Evolutionary conservation across 2,797 vertebrate genomes (phyloP).

Genomic region (Neomorphus geoffroyi): DNA sequence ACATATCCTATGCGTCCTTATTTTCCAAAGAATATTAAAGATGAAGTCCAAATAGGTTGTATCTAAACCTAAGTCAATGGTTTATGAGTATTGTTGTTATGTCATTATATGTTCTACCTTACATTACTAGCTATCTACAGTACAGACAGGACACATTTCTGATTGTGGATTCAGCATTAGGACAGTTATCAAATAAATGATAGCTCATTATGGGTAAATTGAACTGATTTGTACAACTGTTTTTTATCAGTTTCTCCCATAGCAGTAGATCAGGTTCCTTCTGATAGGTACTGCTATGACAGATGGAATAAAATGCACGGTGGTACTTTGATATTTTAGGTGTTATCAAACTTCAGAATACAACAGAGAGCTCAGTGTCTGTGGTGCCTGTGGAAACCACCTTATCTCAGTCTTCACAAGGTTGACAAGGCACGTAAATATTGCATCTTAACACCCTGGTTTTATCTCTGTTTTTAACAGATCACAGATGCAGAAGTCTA

Average conservation of each 20-base stretch:
- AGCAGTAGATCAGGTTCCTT: not conserved
- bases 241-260: not conserved
- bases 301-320: slow-evolving; percentile 48
- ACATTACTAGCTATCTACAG: not conserved
- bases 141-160: not conserved
- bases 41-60: not conserved
- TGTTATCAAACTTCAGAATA: slow-evolving; percentile 53
- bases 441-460: not conserved
- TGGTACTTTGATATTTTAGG: slow-evolving; percentile 47
- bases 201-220: not conserved
- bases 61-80: not conserved
- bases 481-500: slow-evolving; percentile 56
- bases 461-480: slow-evolving; percentile 57
- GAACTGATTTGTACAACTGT: not conserved
- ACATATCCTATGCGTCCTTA: not conserved
- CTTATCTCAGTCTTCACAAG: slow-evolving; percentile 61
- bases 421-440: slow-evolving; percentile 53
- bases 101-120: not conserved
- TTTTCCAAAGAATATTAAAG: not conserved
- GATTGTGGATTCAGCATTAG: not conserved
- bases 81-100: not conserved
- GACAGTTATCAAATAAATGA: not conserved
- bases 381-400: slow-evolving; percentile 34
- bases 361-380: slow-evolving; percentile 45
- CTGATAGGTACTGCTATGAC: not conserved